A percentile compares a stretch with the other conserved stretches of the same genome.
These are phyloP conservation scores for Solea senegalensis DNA, from an alignment of 2,113 vertebrate genomes.

Conservation along the genomic window DNA sequence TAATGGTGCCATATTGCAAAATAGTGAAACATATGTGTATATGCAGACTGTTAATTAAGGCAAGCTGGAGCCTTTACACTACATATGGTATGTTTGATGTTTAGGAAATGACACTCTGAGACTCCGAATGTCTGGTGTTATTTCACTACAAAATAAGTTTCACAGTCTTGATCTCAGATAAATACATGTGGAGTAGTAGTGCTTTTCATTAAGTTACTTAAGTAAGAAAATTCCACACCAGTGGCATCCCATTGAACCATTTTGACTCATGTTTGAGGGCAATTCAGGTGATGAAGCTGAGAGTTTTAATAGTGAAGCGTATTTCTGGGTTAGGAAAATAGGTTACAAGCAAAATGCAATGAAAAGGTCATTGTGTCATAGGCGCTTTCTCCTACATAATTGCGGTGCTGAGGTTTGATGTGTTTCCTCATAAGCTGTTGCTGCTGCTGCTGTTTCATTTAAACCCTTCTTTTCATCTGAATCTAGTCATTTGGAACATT, in stretches of 20 bases:
- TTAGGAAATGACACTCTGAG: background rate
- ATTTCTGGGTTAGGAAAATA: background rate
- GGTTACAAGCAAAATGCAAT: constrained; percentile 15
- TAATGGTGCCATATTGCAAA: background rate
- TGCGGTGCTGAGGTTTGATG: constrained; percentile 60
- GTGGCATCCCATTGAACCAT: background rate
- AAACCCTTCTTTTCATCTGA: constrained; percentile 67
- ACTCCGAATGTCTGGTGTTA: background rate
- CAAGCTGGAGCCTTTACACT: background rate
- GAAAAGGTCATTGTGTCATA: constrained; percentile 39
- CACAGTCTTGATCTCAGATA: background rate
- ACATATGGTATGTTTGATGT: background rate
- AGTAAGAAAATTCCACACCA: constrained; percentile 24
- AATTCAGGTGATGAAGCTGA: background rate
- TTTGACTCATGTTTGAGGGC: background rate
- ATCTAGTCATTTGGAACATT: constrained; percentile 71
- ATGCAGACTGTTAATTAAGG: background rate
- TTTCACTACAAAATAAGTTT: background rate
- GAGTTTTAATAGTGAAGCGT: background rate
- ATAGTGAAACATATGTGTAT: background rate
- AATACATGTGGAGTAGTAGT: background rate
- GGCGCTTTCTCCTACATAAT: constrained; percentile 26
- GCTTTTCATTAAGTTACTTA: constrained; percentile 2
- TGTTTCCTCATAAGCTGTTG: constrained; percentile 52
- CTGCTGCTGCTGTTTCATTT: constrained; percentile 23